Base-by-base conservation (phyloP, 2,113 vertebrate genomes). In the Rhizomys pruinosus region DNA sequence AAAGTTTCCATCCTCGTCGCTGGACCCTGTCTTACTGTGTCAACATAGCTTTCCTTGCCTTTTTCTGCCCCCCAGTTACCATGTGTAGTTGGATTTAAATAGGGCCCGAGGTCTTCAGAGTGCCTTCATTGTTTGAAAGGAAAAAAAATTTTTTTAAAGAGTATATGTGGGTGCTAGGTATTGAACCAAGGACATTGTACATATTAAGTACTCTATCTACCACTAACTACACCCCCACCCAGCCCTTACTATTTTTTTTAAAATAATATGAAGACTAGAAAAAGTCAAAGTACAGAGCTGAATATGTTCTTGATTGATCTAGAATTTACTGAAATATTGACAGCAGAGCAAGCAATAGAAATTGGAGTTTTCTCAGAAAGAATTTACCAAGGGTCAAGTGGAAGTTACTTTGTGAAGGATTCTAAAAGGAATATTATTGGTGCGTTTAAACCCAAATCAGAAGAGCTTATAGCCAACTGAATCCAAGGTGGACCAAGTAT, bases 401-500 rank as follows among this genome's bases (percentile, higher is more conserved):
- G 99, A 91, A 99, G 99, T 98, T 99, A 99, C 97, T 99, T 99
- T 97, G 99, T 99, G 88, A 99, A 99, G 98, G 99, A 99, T 97
- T 95, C 98, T 85, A 99, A 99, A 98, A 98, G 98, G 98, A 99
- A 99, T 98, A 98, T 97, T 93, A 98, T 99, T 95, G 99, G 99
- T 63, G 99, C 99, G 84, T 99, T 99, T 97, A 99, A 99, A 98
- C 99, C 99, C 98, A 99, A 99, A 98, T 99, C 99, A 57, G 99
- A 99, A 97, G 99, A 99, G 97, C 99, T 95, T 99, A 99, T 5
- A 99, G 99, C 97, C 99, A 99, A 68, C 98, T 99, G 84, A 99
- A 99, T 97, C 99, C 99, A 64, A 99, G 99, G 97, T 99, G 99
- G 99, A 99, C 99, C 98, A 99, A 99, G 98, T 99, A 99, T 91